Evolutionary conservation across 2,797 vertebrate genomes (phyloP).

Genomic region (Triplophysa yarkandensis): DNA sequence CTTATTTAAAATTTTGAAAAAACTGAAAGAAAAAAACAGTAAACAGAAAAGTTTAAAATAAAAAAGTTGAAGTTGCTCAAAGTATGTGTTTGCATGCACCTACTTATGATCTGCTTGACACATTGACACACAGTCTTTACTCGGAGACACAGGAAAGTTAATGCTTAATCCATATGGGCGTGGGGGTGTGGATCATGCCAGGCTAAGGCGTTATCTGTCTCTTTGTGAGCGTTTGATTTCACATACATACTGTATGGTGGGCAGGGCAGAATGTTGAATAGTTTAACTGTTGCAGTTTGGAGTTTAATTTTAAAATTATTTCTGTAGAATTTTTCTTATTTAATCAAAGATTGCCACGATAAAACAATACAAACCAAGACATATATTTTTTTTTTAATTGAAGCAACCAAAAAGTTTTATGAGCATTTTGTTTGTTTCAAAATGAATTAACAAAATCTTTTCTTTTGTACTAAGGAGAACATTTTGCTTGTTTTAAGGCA

Average conservation of each 20-base stretch:
- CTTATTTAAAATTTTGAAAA: no score
- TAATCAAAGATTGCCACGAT: not conserved
- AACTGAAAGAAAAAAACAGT: no score
- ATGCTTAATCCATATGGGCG: slow-evolving; percentile 7
- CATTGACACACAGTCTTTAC: slow-evolving; percentile 1
- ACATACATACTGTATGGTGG: slow-evolving; percentile 14
- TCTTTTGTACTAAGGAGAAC: no score
- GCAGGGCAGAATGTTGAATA: not conserved
- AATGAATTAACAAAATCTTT: no score
- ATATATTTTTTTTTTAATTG: no score
- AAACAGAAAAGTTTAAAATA: no score
- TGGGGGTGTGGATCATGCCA: slow-evolving; percentile 28
- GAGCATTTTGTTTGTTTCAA: no score
- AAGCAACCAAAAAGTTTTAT: no score
- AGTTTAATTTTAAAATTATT: not conserved
- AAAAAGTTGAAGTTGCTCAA: not conserved
- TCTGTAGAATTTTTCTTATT: not conserved
- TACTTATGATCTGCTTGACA: slow-evolving; percentile 9
- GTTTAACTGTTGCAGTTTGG: not conserved
- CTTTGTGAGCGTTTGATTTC: not conserved
- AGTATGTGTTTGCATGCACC: not conserved
- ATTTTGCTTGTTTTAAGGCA: no score
- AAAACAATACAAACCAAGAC: no score
- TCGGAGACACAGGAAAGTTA: not conserved
- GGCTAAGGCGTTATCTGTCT: slow-evolving; percentile 16